Evolutionary conservation across 2,888 invertebrate species (phyloP).

Genomic region (Athripsodes cinereus): DNA sequence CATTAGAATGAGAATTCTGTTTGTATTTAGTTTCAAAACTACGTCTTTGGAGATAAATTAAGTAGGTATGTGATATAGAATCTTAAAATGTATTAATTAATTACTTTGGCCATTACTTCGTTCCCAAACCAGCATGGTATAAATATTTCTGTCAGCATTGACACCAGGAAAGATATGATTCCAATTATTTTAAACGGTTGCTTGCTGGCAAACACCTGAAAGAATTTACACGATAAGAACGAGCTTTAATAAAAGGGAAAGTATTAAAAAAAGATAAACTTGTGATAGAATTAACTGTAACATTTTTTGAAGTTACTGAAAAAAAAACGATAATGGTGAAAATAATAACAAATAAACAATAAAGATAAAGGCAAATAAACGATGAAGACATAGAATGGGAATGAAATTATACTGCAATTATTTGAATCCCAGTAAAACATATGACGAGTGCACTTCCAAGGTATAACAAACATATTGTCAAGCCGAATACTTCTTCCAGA

Average conservation of each 20-base stretch:
- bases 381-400: too few relatives aligned
- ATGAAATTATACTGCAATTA: conserved; percentile 9
- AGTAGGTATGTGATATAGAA: too few relatives aligned
- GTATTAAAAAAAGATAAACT: neutral
- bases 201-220: neutral
- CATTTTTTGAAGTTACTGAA: neutral
- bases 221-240: too few relatives aligned
- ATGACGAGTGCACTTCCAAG: conserved; percentile 19
- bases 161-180: conserved; percentile 10
- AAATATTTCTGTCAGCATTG: conserved; percentile 23
- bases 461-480: conserved; percentile 15
- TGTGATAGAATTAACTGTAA: neutral
- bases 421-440: conserved; percentile 17
- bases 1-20: too few relatives aligned
- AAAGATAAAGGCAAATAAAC: too few relatives aligned
- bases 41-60: too few relatives aligned
- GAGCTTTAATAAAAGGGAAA: too few relatives aligned
- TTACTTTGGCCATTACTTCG: conserved; percentile 23
- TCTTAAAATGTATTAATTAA: too few relatives aligned
- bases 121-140: conserved; percentile 21
- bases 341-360: neutral
- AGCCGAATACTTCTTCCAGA: conserved; percentile 14
- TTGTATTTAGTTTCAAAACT: too few relatives aligned
- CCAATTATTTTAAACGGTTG: conserved; percentile 18
- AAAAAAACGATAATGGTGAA: neutral